A percentile compares a stretch with the other conserved stretches of the same genome.
These are phyloP conservation scores for Vanessa cardui DNA, from an alignment of 2,888 invertebrate species.

Conservation along the genomic window DNA sequence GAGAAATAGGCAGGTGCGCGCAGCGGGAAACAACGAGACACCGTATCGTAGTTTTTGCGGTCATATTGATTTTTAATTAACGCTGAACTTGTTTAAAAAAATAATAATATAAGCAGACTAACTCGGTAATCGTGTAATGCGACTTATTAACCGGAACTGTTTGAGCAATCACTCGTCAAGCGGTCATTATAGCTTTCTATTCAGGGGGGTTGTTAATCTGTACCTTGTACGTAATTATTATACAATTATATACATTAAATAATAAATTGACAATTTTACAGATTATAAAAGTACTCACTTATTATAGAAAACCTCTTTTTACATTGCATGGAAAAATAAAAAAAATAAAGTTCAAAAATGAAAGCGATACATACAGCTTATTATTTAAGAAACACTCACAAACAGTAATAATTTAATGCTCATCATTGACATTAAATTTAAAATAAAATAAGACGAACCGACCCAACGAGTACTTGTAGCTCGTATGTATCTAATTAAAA, in stretches of 20 bases:
- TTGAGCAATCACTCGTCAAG: slow-evolving; percentile 21
- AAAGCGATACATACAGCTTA: too few relatives aligned
- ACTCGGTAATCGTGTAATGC: slow-evolving; percentile 35
- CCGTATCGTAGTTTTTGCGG: slow-evolving; percentile 49
- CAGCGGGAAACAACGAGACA: slow-evolving; percentile 45
- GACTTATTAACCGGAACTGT: slow-evolving; percentile 41
- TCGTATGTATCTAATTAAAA: slow-evolving; percentile 26
- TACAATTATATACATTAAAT: not conserved
- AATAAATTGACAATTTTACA: not conserved
- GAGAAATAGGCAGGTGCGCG: slow-evolving; percentile 73
- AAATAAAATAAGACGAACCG: slow-evolving; percentile 1
- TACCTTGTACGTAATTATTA: too few relatives aligned
- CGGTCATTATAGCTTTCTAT: slow-evolving; percentile 21
- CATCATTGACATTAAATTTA: slow-evolving; percentile 10
- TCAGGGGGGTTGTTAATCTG: not conserved
- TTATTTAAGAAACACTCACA: not conserved
- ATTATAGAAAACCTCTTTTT: too few relatives aligned
- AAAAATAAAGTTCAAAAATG: too few relatives aligned
- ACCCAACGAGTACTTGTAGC: not conserved
- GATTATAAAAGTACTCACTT: not conserved
- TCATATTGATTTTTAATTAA: slow-evolving; percentile 75
- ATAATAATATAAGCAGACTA: slow-evolving; percentile 2
- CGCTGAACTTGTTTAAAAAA: slow-evolving; percentile 44
- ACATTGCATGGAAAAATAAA: too few relatives aligned
- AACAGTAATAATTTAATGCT: slow-evolving; percentile 8